These are phyloP conservation scores for human DNA, from an alignment of 2,113 vertebrate genomes.

Conservation along the genomic window GRCh38 chr6:8550001-8550500, in stretches of 20 bases:
- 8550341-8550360: not conserved
- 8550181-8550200: not conserved
- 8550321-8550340: not conserved
- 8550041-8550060: not conserved
- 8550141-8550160: not conserved
- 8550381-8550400: not conserved
- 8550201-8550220: fast-evolving
- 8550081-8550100: not conserved
- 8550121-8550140: not conserved
- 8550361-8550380: not conserved
- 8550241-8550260: not conserved
- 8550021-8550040: not conserved
- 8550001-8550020: not conserved
- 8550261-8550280: not conserved
- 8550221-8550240: not conserved
- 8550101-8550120: not conserved
- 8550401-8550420: not conserved
- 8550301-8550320: not conserved
- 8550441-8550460: not conserved
- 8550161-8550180: not conserved
- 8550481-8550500: not conserved
- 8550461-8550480: not conserved
- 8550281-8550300: not conserved
- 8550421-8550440: not conserved
- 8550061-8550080: not conserved